Conservation (phyloP, 2,113 vertebrate species). For the Haemorhous mexicanus region DNA sequence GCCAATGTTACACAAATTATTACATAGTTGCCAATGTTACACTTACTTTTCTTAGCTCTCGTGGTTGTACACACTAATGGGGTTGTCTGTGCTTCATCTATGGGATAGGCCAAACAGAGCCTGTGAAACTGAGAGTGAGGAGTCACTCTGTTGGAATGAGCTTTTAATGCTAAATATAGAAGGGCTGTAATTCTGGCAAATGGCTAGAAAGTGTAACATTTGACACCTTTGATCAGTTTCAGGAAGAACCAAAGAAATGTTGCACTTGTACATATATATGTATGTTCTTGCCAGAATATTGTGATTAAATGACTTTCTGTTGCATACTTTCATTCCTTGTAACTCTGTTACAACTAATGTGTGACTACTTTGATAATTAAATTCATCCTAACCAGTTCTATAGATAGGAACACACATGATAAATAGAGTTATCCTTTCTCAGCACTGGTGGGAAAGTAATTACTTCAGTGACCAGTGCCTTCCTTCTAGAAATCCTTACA, state of each 20-base stretch:
- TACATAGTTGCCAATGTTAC: background rate
- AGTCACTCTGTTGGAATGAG: conserved; percentile 2
- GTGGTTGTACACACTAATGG: background rate
- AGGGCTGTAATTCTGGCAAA: background rate
- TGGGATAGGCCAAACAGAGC: background rate
- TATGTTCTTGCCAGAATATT: background rate
- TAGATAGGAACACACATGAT: no score
- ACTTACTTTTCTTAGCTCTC: background rate
- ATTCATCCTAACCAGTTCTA: background rate
- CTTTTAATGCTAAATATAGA: background rate
- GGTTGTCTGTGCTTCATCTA: background rate
- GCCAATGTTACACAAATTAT: background rate
- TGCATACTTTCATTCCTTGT: background rate
- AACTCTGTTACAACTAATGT: background rate
- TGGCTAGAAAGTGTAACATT: background rate
- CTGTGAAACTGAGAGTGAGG: background rate
- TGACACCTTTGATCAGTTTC: background rate
- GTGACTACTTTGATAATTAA: background rate
- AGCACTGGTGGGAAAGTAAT: background rate
- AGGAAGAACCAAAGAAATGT: background rate
- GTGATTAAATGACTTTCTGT: background rate
- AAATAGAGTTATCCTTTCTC: no score
- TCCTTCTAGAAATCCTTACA: background rate
- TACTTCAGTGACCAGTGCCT: background rate
- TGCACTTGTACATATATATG: rapidly evolving